Base-by-base conservation (phyloP, 2,888 invertebrate species). In the Apamea monoglypha region DNA sequence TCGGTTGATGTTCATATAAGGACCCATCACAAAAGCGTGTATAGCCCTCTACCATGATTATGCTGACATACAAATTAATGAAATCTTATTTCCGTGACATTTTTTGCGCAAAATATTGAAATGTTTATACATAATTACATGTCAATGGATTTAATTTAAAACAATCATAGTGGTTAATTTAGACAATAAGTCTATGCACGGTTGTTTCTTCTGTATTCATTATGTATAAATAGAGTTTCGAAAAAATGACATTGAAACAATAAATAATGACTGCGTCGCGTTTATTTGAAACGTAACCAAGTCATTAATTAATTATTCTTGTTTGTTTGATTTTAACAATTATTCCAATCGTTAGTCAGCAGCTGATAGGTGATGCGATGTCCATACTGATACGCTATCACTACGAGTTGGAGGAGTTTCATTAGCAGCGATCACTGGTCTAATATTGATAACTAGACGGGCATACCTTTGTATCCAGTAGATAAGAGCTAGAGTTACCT, bases 371-470 rank as follows among this genome's bases (percentile, higher is more conserved):
- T 40, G 59, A 64, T 63, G 32, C 40, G n/a, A 47, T 80, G 82
- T 21, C 32, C n/a, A 36, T 67, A 16, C 16, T 25, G 80, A 76
- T 82, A 76, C 8, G 82, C 50, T 80, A 76, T 82, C 80, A 25
- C 16, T 8, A 10, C 44, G 21, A n/a, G 59, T n/a, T 32, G 82
- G 25, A n/a, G 63, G 10, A 80, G 63, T 74, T 18, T 74, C 64
- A 75, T 50, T 82, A 75, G 21, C 32, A 21, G 63, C 53, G 56
- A 18, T 53, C 53, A 56, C 59, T 29, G 1, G 53, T 25, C 44
- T 29, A 29, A 75, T 40, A 75, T 56, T 66, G 56, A 82, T 73
- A 81, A 80, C 64, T 36, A 36, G 25, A 40, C 53, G 75, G 56
- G 29, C 16, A 29, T 18, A 56, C 64, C 47, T 36, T n/a, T 36